These are phyloP conservation scores for Noctua pronuba DNA, from an alignment of 2,888 invertebrate genomes.

Conservation along the genomic window DNA sequence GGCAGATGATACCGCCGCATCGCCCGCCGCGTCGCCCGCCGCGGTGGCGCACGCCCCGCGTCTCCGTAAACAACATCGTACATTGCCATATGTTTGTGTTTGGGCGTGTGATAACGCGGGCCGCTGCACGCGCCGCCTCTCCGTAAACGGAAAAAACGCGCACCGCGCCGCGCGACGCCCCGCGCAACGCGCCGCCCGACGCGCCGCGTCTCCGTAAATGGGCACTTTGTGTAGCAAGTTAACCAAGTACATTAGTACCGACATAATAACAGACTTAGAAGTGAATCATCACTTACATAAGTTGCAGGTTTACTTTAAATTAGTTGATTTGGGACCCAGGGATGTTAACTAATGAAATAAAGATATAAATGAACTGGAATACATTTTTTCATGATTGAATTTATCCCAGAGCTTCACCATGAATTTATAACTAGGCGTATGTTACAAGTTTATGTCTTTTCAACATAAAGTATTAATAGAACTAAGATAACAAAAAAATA, in stretches of 20 bases:
- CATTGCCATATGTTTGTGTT: no score
- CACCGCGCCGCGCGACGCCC: no score
- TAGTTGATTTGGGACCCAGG: not conserved
- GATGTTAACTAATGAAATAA: not conserved
- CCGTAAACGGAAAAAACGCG: no score
- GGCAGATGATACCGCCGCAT: no score
- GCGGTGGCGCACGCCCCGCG: no score
- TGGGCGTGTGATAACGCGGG: no score
- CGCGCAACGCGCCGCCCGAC: no score
- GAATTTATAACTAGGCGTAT: not conserved
- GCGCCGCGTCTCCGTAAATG: no score
- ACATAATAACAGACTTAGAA: conserved; percentile 15
- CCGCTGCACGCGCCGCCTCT: no score
- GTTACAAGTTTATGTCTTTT: not conserved
- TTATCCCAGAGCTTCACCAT: not conserved
- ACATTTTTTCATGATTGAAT: not conserved
- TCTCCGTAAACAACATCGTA: no score
- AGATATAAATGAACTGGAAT: not conserved
- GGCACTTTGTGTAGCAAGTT: not conserved
- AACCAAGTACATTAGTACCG: not conserved
- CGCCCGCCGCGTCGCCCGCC: no score
- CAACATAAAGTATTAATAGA: not conserved
- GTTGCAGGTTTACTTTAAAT: not conserved
- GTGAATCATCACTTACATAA: conserved; percentile 3
- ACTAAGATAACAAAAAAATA: not conserved